Evolutionary conservation across 1,140 invertebrate genomes (phyloP).

Genomic region (Nautilus pompilius): DNA sequence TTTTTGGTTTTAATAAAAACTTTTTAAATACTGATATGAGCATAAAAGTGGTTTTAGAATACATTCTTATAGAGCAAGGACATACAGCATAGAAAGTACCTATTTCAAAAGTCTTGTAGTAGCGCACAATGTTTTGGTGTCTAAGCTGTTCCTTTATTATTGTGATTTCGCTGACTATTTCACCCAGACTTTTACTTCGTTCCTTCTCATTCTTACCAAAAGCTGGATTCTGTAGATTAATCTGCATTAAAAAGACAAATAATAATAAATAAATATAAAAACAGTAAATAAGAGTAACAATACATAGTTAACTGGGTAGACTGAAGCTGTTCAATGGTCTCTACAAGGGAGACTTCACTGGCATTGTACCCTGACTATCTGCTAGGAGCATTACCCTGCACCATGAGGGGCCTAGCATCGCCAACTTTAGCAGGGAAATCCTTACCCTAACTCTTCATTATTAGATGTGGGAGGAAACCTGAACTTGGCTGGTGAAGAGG

Average conservation of each 20-base stretch:
- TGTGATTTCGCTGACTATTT: conserved; percentile 55
- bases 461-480: too few relatives aligned
- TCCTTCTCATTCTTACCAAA: conserved; percentile 46
- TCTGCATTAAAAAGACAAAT: conserved; percentile 25
- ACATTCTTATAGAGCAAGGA: too few relatives aligned
- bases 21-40: too few relatives aligned
- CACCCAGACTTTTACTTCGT: conserved; percentile 48
- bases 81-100: too few relatives aligned
- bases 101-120: conserved; percentile 54
- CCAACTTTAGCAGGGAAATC: too few relatives aligned
- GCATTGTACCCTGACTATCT: too few relatives aligned
- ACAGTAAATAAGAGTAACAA: not conserved
- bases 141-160: conserved; percentile 55
- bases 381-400: too few relatives aligned
- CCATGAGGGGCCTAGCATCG: too few relatives aligned
- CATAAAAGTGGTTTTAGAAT: too few relatives aligned
- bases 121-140: conserved; percentile 56
- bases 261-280: not conserved
- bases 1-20: too few relatives aligned
- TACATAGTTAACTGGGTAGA: not conserved
- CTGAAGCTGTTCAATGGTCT: not conserved
- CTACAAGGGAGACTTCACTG: not conserved
- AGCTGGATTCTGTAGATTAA: conserved; percentile 43
- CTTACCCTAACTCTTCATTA: too few relatives aligned
- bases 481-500: too few relatives aligned